These are phyloP conservation scores for Agrypnus murinus DNA, from an alignment of 2,888 invertebrate species.

Conservation along the genomic window DNA sequence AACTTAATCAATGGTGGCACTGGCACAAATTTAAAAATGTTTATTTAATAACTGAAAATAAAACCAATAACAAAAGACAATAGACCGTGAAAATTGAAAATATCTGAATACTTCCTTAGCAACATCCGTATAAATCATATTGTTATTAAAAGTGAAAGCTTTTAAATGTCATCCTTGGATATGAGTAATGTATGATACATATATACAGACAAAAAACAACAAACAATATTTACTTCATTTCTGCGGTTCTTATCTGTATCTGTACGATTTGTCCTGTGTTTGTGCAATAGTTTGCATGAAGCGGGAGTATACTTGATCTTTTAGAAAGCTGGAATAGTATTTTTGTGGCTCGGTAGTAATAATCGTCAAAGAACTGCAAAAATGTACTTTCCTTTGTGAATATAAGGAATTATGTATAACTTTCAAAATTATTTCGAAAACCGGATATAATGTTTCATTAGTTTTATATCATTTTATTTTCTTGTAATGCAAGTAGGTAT, in stretches of 20 bases:
- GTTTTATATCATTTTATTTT: too few relatives aligned
- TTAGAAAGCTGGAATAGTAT: conserved; percentile 2
- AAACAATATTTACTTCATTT: conserved; percentile 4
- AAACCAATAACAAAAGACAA: too few relatives aligned
- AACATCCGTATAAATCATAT: too few relatives aligned
- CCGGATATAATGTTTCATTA: too few relatives aligned
- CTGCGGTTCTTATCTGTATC: neutral
- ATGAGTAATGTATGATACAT: conserved; percentile 4
- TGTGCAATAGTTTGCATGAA: conserved; percentile 1
- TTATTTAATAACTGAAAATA: too few relatives aligned
- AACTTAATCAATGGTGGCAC: too few relatives aligned
- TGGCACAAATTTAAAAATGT: too few relatives aligned
- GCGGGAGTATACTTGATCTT: neutral
- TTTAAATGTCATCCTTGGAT: conserved; percentile 9
- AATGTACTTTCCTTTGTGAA: conserved; percentile 6
- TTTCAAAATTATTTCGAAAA: neutral
- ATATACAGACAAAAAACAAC: neutral
- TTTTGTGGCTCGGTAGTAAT: neutral
- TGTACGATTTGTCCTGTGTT: neutral
- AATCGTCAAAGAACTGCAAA: conserved; percentile 8
- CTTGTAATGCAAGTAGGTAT: too few relatives aligned
- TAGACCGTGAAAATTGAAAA: too few relatives aligned
- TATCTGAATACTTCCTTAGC: too few relatives aligned
- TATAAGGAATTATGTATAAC: neutral
- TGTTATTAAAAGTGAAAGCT: conserved; percentile 13